Percentiles rank a stretch among this genome's conserved stretches.
Evolutionary conservation across 2,797 vertebrate genomes (phyloP).

Genomic region (Catostomus latipinnis): DNA sequence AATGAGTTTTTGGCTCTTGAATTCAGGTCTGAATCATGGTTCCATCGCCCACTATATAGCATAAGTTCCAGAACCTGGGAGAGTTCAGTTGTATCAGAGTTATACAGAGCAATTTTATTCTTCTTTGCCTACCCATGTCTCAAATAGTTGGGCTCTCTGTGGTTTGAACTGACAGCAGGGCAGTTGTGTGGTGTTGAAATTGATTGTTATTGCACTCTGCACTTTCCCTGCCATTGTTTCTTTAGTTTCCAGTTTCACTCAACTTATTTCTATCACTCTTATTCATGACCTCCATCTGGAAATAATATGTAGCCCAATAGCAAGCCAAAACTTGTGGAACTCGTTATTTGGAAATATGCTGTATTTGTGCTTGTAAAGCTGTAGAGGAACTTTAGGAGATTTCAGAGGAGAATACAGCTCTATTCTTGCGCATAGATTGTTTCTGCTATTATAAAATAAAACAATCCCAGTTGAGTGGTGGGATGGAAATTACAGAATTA

Average conservation of each 20-base stretch:
- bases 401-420: slow-evolving; percentile 61
- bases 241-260: slow-evolving; percentile 82
- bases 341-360: slow-evolving; percentile 72
- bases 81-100: slow-evolving; percentile 7
- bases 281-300: slow-evolving; percentile 85
- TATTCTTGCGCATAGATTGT: slow-evolving; percentile 40
- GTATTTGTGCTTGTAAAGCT: slow-evolving; percentile 52
- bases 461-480: neutral
- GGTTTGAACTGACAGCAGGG: slow-evolving; percentile 48
- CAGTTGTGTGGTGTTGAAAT: slow-evolving; percentile 41
- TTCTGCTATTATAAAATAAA: slow-evolving; percentile 23
- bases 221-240: slow-evolving; percentile 69
- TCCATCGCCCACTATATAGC: neutral
- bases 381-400: slow-evolving; percentile 13
- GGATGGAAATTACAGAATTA: neutral
- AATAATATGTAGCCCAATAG: slow-evolving; percentile 82
- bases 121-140: slow-evolving; percentile 29
- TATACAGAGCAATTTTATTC: slow-evolving; percentile 24
- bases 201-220: slow-evolving; percentile 51
- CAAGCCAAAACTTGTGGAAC: slow-evolving; percentile 75
- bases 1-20: slow-evolving; percentile 17
- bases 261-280: slow-evolving; percentile 78
- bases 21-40: slow-evolving; percentile 4
- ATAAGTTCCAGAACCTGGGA: neutral
- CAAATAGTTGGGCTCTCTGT: slow-evolving; percentile 47